Evolutionary conservation across 1,140 invertebrate species (phyloP), one percentile per base, ranked within the genome.

Genomic region (Drosophila mojavensis): DNA sequence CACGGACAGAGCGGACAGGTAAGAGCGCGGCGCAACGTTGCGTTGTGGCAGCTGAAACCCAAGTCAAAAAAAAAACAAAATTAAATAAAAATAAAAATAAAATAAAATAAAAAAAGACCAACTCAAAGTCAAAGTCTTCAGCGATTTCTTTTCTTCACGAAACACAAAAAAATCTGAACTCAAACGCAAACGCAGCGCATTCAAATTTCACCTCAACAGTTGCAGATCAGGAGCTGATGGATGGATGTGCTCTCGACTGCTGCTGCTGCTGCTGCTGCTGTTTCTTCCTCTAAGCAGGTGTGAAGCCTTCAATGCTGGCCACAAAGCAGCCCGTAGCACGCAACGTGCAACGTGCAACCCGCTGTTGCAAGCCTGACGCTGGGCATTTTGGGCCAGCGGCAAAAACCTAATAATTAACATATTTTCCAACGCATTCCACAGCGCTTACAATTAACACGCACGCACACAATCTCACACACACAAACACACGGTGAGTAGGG

Each of bases 401-500:
- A 80, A 64, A 55, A 66, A 73, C 80, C 84, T 89, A 88, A 90
- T 89, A 89, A 89, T 89, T 89, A 89, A 90, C 85, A 89, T 89
- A 89, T 90, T 89, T 89, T 89, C 85, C 84, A 90, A 78, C 81
- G 85, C 84, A 89, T 89, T 89, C 84, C 84, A 76, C 81, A 89
- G 85, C 78, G 80, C 84, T 89, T 88, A 88, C 84, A 88, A 88
- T 88, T 88, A 88, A 88, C 85, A 88, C 84, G 84, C 84, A 88
- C 80, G 75, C 80, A 88, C 59, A 69, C 20, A 68, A 36, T 36
- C 48, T 39, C 45, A 59, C 50, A 59, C 50, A 43, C 41, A 36
- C 20, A 45, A 9, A 30, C 20, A 56, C 13, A 10, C 26, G 47
- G 6, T n/a, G 36, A 39, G n/a, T 4, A 3, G 10, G n/a, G 33